Conservation (phyloP, 2,113 vertebrate genomes). For the Syrmaticus mikado region DNA sequence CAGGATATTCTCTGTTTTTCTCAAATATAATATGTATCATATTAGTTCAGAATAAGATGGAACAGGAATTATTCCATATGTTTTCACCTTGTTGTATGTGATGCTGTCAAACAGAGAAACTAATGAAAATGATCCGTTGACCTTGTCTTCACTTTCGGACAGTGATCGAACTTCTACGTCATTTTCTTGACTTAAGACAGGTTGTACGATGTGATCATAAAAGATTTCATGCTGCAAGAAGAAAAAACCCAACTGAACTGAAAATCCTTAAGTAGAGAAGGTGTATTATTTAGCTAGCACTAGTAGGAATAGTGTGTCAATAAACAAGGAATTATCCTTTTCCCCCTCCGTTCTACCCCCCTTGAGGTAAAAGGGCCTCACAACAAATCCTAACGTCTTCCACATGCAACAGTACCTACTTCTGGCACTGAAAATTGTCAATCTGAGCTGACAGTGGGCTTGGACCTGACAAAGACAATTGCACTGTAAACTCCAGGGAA, state of each 20-base stretch:
- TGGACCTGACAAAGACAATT: not conserved
- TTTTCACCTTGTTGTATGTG: constrained; percentile 81
- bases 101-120: constrained; percentile 69
- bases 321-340: not conserved
- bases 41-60: not conserved
- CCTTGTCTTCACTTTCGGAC: constrained; percentile 68
- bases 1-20: not conserved
- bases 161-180: constrained; percentile 54
- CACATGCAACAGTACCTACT: not conserved
- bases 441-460: not conserved
- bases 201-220: constrained; percentile 40
- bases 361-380: not conserved
- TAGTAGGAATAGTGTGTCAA: not conserved
- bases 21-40: not conserved
- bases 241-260: not conserved
- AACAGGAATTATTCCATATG: not conserved
- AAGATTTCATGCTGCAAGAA: constrained; percentile 76
- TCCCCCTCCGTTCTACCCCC: not conserved
- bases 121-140: constrained; percentile 65
- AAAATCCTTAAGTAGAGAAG: not conserved
- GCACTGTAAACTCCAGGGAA: not conserved
- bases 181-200: constrained; percentile 61
- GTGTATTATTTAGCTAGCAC: not conserved
- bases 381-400: not conserved
- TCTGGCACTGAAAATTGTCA: not conserved